Conservation (phyloP, 2,888 invertebrate species). For the Temnothorax ravouxi region DNA sequence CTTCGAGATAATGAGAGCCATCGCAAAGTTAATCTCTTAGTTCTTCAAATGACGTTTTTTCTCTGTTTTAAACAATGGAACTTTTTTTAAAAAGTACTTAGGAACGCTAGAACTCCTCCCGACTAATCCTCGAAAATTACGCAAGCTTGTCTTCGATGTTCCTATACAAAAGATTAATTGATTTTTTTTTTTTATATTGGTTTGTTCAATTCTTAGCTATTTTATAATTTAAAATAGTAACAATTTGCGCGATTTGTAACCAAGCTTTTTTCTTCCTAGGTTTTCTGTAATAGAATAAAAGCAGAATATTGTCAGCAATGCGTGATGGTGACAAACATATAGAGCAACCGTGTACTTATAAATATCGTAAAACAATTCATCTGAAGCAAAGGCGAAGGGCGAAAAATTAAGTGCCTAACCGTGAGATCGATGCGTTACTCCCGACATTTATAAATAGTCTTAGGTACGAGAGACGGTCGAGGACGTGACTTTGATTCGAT, state of each 20-base stretch:
- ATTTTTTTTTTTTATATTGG: not conserved
- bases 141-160: not conserved
- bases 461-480: not conserved
- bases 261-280: not conserved
- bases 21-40: not conserved
- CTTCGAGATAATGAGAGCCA: not conserved
- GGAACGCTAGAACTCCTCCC: not conserved
- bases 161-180: not conserved
- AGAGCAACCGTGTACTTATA: not conserved
- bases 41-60: not conserved
- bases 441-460: constrained; percentile 66
- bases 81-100: not conserved
- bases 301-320: not conserved
- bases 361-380: constrained; percentile 27
- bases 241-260: not conserved
- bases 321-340: not conserved
- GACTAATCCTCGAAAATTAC: not conserved
- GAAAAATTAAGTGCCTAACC: constrained; percentile 61
- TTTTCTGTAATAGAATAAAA: not conserved
- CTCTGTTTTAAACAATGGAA: not conserved
- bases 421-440: constrained; percentile 64
- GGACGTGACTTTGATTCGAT: too few relatives aligned
- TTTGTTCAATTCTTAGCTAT: not conserved
- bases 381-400: constrained; percentile 31
- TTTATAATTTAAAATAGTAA: not conserved